Base-by-base conservation (phyloP, 2,113 vertebrate species). In the Pedetes capensis region DNA sequence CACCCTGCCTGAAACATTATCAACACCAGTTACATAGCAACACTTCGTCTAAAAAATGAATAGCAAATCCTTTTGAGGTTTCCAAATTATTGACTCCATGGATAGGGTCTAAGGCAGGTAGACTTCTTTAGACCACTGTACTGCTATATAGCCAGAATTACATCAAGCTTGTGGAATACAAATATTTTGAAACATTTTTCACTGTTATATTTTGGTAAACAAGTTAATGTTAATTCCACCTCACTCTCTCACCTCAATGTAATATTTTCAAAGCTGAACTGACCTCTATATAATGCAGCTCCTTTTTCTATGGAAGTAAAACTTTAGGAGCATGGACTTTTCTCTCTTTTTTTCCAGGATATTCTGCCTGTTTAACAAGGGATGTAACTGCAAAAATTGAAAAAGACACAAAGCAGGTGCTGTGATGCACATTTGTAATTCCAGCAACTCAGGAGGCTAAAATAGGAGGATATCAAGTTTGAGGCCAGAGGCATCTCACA, bases 161-260 rank as follows among this genome's bases (percentile, higher is more conserved):
- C 5, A 53, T 75, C 11, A 85, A 34, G 10, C 6, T 87, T 78
- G 10, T 12, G 53, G 6, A 55, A 23, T 69, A 74, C 23, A 25
- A 39, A 81, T 74, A 80, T 83, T 53, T 71, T 75, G 25, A 72
- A 84, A 90, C 34, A 68, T 51, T 96, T 66, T 94, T 74, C 37
- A 76, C 44, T 55, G 16, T 69, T 83, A 57, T 6, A 83, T 55
- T 85, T 80, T 90, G 12, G 55, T 83, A 64, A 74, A n/a, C 23
- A 71, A 92, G 5, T 89, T 87, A 94, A 39, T 79, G 22, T 34
- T 59, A 95, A 49, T 47, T 87, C 61, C 6, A 89, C 39, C 11
- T 39, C 13, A 83, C 39, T 69, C 8, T 89, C 8, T 69, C 51
- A 34, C 42, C 57, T n/a, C 16, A 71, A 10, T 32, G 69, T 83